These are phyloP conservation scores for Platalea minor DNA, from an alignment of 2,797 vertebrate species.

Conservation along the genomic window DNA sequence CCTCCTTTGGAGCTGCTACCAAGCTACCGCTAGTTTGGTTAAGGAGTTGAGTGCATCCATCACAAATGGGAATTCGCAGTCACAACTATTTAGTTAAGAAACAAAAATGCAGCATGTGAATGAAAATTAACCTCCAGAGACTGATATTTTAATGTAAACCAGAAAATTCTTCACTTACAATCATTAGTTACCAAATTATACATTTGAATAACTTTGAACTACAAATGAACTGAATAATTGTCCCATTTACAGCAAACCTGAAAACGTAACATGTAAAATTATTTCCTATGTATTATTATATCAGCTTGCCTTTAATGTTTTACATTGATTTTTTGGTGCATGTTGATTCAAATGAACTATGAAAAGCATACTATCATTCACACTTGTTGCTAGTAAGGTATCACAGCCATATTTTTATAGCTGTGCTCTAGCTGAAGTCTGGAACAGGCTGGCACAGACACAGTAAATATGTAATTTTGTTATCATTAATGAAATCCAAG, in stretches of 20 bases:
- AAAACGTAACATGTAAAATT: not conserved
- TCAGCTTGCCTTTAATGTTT: not conserved
- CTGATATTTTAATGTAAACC: not conserved
- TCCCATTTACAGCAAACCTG: not conserved
- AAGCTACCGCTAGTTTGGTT: not conserved
- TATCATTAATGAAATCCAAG: not conserved
- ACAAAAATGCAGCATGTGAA: not conserved
- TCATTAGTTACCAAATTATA: not conserved
- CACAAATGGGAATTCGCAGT: not conserved
- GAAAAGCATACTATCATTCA: not conserved
- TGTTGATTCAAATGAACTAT: not conserved
- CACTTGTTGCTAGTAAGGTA: not conserved
- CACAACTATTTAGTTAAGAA: not conserved
- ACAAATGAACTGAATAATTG: not conserved
- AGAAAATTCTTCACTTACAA: not conserved
- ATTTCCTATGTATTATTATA: not conserved
- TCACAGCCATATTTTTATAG: not conserved
- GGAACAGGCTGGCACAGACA: not conserved
- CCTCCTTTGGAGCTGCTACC: not conserved
- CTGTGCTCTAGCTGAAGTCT: not conserved
- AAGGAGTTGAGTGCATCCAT: not conserved
- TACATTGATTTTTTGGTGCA: not conserved
- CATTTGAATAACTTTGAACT: not conserved
- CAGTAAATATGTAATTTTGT: not conserved
- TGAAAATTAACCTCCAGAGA: not conserved